phyloP scores from a whole-genome alignment of 2,113 vertebrate genomes.

The Ciconia maguari region DNA sequence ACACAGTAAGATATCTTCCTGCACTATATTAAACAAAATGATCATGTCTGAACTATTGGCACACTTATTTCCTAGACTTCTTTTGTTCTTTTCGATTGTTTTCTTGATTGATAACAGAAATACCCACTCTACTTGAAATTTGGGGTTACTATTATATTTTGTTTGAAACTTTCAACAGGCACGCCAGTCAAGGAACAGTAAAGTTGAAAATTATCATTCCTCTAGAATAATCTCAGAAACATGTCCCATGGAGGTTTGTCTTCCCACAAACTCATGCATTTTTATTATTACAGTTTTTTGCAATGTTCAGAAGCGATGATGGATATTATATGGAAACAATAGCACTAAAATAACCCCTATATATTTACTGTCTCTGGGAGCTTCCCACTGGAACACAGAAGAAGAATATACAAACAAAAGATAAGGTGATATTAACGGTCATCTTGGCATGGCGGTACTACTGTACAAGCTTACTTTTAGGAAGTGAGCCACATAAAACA shows the following conservation, averaged over 20 bases:
- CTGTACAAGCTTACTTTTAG: not conserved
- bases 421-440: not conserved
- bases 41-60: not conserved
- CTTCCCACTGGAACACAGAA: not conserved
- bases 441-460: not conserved
- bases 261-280: not conserved
- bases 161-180: not conserved
- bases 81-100: not conserved
- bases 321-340: not conserved
- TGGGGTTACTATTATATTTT: not conserved
- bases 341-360: not conserved
- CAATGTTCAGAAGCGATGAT: not conserved
- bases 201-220: not conserved
- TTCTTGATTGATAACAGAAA: not conserved
- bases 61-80: not conserved
- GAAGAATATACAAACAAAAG: not conserved
- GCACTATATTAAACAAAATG: not conserved
- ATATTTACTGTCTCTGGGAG: not conserved
- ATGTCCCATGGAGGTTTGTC: not conserved
- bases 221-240: not conserved
- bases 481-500: not conserved
- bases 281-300: not conserved
- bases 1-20: not conserved
- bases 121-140: not conserved
- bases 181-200: not conserved